Base-by-base conservation (phyloP, 2,888 invertebrate genomes). In the Drosophila buzzatii region DNA sequence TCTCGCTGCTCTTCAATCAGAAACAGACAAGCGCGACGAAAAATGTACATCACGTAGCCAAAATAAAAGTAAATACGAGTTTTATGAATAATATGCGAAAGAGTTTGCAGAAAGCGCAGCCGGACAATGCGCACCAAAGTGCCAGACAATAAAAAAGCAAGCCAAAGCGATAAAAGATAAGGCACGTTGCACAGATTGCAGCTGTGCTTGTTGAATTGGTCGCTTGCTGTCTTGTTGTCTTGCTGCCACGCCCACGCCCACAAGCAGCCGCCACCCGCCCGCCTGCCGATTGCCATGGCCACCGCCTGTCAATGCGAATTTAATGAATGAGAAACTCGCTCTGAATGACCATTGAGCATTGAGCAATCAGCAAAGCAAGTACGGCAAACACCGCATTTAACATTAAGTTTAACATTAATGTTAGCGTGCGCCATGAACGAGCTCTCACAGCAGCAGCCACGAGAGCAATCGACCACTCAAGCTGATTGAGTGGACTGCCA, bases 91-190 rank as follows among this genome's bases (percentile, higher is more conserved):
- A 63, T 31, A 57, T 31, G 42, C 33, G 59, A 60, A 33, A 56
- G 42, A 70, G 45, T 18, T 52, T 60, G 70, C 70, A 62, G 49
- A 59, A 63, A 63, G 20, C 49, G 62, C 67, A 41, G 69, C 49
- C 75, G 69, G 71, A 78, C 87, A 89, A 63, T 74, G 71, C 64
- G 67, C 76, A 58, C 69, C 82, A 82, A 85, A 89, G 88, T 85
- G 86, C 61, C 85, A 57, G 70, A 89, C 89, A 87, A 89, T 90
- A 85, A 85, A 67, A 85, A 80, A 64, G 81, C 83, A 70, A 87
- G 67, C 70, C 76, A 74, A 79, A 68, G 83, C 89, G 90, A 85
- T 88, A 85, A 82, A 82, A 80, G 85, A 85, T 85, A 85, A 88
- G 83, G 81, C 85, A 90, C 85, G 85, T 90, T 87, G 85, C 85